These are phyloP conservation scores for Apotomis betuletana DNA, from an alignment of 2,888 invertebrate species.

Conservation along the genomic window DNA sequence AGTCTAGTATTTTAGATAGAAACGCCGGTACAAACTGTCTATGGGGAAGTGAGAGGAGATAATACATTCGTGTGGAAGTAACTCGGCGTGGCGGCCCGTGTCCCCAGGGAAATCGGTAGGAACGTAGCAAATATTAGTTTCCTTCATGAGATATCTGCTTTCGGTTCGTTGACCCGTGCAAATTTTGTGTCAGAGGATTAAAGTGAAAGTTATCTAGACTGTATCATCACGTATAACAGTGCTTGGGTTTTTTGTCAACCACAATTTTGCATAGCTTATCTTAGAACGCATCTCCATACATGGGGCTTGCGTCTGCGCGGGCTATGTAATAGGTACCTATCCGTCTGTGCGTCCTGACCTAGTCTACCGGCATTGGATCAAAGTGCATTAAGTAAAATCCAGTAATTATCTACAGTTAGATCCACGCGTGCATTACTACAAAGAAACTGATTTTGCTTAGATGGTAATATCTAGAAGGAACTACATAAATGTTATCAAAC, in stretches of 20 bases:
- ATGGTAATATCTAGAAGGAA: too few species aligned
- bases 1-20: background rate
- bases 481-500: background rate
- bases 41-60: conserved; percentile 46
- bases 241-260: conserved; percentile 48
- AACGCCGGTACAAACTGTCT: conserved; percentile 20
- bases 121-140: conserved; percentile 79
- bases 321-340: conserved; percentile 3
- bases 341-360: conserved; percentile 18
- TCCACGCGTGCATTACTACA: too few species aligned
- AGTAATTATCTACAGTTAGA: too few species aligned
- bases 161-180: conserved; percentile 75
- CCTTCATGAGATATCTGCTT: conserved; percentile 64
- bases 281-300: conserved; percentile 45
- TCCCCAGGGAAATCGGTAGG: conserved; percentile 72
- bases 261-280: conserved; percentile 49
- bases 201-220: conserved; percentile 60
- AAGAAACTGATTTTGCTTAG: too few species aligned
- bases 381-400: background rate
- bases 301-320: conserved; percentile 35
- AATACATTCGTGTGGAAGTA: conserved; percentile 71
- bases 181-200: conserved; percentile 66
- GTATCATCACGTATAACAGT: conserved; percentile 53
- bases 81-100: conserved; percentile 66
- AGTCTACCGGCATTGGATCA: conserved; percentile 12